phyloP scores from a whole-genome alignment of 2,888 invertebrate species.

The Perizoma flavofasciatum region DNA sequence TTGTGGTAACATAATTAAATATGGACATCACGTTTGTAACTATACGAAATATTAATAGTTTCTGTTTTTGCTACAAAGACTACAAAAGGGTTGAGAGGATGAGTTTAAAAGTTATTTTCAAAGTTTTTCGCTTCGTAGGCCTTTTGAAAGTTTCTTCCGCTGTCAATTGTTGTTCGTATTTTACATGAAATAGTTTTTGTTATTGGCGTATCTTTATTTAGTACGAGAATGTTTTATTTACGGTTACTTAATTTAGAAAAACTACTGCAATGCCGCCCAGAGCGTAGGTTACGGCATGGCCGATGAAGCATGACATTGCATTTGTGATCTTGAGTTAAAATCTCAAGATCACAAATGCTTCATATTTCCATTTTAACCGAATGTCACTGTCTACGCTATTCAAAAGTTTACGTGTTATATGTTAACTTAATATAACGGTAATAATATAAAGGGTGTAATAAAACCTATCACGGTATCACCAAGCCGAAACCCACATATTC shows the following conservation, averaged over 20 bases:
- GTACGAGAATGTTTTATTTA: background rate
- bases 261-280: background rate
- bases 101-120: conserved; percentile 11
- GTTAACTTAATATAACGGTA: too few relatives aligned
- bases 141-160: conserved; percentile 11
- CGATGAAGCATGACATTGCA: conserved; percentile 18
- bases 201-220: background rate
- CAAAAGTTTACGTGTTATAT: too few relatives aligned
- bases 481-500: too few relatives aligned
- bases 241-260: background rate
- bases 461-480: too few relatives aligned
- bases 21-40: too few relatives aligned
- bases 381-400: too few relatives aligned
- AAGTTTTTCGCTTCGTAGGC: conserved; percentile 12
- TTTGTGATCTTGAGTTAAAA: conserved; percentile 19
- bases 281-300: conserved; percentile 2
- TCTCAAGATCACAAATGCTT: background rate
- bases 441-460: too few relatives aligned
- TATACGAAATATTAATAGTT: conserved; percentile 3
- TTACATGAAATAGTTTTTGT: background rate
- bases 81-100: conserved; percentile 11
- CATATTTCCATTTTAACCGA: conserved; percentile 1
- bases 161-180: conserved; percentile 5
- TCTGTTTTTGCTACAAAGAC: conserved; percentile 3
- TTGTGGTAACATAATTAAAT: too few relatives aligned